Evolutionary conservation across 2,888 invertebrate species (phyloP), one percentile per base, ranked within the genome.

Genomic region (Spisula subtruncata): DNA sequence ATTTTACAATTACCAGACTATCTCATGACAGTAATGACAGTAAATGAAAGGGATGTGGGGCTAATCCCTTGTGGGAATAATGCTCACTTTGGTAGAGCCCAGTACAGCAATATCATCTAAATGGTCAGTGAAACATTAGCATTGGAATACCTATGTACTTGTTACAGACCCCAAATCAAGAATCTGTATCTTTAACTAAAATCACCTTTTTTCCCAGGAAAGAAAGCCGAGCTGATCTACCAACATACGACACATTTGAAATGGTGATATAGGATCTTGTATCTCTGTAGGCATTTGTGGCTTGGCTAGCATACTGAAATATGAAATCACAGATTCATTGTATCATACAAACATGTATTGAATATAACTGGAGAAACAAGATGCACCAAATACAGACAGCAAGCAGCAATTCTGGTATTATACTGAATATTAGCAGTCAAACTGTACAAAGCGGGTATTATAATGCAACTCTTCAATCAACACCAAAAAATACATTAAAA

Each of bases 221-320:
- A 98, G 98, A 86, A 98, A 97, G 35, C 99, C 99, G 92, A 99
- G 97, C 96, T 99, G 99, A 89, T 99, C 98, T 95, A 99, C 98
- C n/a, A 99, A 97, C 94, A 98, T 97, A 0, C 99, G 98, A 96
- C 99, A 98, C 97, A 96, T 96, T 87, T 96, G 96, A 94, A 96
- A 96, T 98, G 98, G 96, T 16, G 97, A 97, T 32, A 97, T 97
- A 0, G 97, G 97, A 32, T 98, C 97, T 88, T 97, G 90, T 96
- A 93, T 97, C 87, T 97, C 97, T 92, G 97, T 97, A 93, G 97
- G 97, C 95, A 95, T 97, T 96, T 95, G 97, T 95, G 97, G 96
- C 92, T 97, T 92, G 93, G 97, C 97, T 95, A 97, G 95, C 97
- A 97, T 96, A 96, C 97, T 97, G 96, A 89, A 92, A 83, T 94